Percentiles rank a stretch among this genome's conserved stretches.
phyloP scores from a whole-genome alignment of 2,888 invertebrate species.

The Amiota minor region DNA sequence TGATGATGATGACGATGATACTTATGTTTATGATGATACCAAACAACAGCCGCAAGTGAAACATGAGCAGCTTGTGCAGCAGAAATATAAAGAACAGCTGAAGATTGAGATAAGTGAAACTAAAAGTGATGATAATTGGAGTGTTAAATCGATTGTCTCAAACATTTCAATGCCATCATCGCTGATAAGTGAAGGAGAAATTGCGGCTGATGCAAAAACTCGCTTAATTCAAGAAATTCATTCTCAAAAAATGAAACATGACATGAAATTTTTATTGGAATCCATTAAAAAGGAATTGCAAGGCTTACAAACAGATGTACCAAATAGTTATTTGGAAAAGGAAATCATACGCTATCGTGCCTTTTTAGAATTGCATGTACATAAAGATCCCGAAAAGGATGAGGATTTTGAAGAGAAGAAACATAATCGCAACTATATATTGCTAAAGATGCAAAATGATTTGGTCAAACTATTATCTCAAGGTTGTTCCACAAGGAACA shows the following conservation, averaged over 20 bases:
- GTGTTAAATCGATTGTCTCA: neutral
- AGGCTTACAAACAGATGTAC: slow-evolving; percentile 45
- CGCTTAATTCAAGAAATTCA: neutral
- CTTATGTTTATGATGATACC: neutral
- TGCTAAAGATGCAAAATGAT: slow-evolving; percentile 66
- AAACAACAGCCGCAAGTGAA: neutral
- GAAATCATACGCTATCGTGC: slow-evolving; percentile 58
- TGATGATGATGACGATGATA: neutral
- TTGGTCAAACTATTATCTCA: slow-evolving; percentile 58
- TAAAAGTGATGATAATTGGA: neutral
- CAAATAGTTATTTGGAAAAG: slow-evolving; percentile 58
- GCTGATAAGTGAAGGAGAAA: too few species aligned
- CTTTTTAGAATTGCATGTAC: slow-evolving; percentile 47
- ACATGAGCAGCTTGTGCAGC: neutral
- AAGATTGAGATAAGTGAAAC: neutral
- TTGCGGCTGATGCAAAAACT: neutral
- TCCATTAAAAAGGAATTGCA: slow-evolving; percentile 60
- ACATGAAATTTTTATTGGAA: slow-evolving; percentile 41
- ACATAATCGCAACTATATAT: slow-evolving; percentile 56
- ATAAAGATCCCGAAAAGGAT: slow-evolving; percentile 35
- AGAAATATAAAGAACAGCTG: neutral
- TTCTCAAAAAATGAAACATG: slow-evolving; percentile 11
- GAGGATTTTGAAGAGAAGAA: slow-evolving; percentile 19
- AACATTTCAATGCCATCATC: neutral
- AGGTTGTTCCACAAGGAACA: neutral